Base-by-base conservation (phyloP, 2,113 vertebrate genomes). In the Lagopus muta region DNA sequence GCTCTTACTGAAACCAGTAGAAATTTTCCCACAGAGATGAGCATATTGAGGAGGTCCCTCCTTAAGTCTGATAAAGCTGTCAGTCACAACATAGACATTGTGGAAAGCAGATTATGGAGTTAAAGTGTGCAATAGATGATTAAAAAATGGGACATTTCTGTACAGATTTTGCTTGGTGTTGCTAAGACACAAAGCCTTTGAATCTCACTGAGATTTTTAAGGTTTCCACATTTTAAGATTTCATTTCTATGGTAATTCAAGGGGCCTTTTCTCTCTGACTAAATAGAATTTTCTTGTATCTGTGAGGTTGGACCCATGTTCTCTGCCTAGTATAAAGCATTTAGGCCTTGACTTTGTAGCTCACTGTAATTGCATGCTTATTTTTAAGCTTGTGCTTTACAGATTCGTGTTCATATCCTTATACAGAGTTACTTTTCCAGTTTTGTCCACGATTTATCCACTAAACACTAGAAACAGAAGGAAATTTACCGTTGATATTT, bases 171-270 rank as follows among this genome's bases (percentile, higher is more conserved):
- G 24, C 28, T n/a, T 82, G 21, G 6, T 61, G 40, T 87, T 92
- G 75, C 89, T 92, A 88, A 92, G 86, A 90, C n/a, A 82, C 55
- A 74, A 86, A 70, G 65, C 16, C 47, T 65, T 64, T 43, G 92
- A 81, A 75, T 78, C 36, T 82, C 40, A 61, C 32, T 19, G 15
- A 76, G 52, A 28, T 54, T 54, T 54, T 54, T 54, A 54, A 54
- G 14, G 27, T 92, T 87, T 85, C 78, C 62, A 45, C 90, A 70
- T 75, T 89, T 86, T 81, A 79, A 34, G 86, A 54, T 94, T 82
- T 79, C 7, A 93, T 82, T 85, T 89, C 36, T 91, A 10, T 62
- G 10, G 14, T 69, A 28, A 54, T 54, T 54, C 28, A 28, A 54
- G 47, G 66, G 20, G 61, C 4, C 4, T 52, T 81, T 88, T 93